Evolutionary conservation across 2,113 vertebrate species (phyloP), one percentile per base, ranked within the genome.

Genomic region (Dasypus novemcinctus): DNA sequence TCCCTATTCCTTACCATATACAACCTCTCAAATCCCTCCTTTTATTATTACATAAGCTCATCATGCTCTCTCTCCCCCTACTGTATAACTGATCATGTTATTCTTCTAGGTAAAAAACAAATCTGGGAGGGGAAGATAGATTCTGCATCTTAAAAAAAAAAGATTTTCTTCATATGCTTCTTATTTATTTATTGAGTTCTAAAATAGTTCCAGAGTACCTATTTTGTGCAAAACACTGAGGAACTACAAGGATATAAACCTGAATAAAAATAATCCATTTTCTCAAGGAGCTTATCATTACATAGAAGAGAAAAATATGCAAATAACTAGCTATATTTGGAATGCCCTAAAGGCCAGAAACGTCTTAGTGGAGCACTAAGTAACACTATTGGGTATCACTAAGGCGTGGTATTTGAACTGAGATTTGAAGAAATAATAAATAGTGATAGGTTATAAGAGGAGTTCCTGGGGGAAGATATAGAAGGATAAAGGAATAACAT

Each of bases 341-440:
- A 76, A 90, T n/a, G 2, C 52, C 86, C 66, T 90, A 72, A 66
- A 57, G 7, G 18, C 5, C 83, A 66, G 27, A 31, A 46, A 11
- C n/a, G 25, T 78, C 63, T 84, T 71, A 36, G 14, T 75, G 33
- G 23, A 64, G 23, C 23, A 52, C 4, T 71, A 49, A 68, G 18
- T 25, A 59, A 21, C 14, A 3, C 14, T 66, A 23, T 11, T 78
- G 25, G n/a, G 13, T 80, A 69, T 75, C 69, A 90, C n/a, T 78
- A 29, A 54, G 15, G 15, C 78, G 29, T 75, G 9, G 72, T 61
- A 72, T 38, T 82, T 89, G 54, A 78, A 38, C 43, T 94, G 63
- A 74, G 9, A 4, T 54, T 85, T 90, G 49, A 64, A 76, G 54
- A 86, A 96, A 81, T 57, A 95, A 81, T 71, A 68, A 87, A 72